These are phyloP conservation scores for Pediacus dermestoides DNA, from an alignment of 2,888 invertebrate genomes.

Conservation along the genomic window DNA sequence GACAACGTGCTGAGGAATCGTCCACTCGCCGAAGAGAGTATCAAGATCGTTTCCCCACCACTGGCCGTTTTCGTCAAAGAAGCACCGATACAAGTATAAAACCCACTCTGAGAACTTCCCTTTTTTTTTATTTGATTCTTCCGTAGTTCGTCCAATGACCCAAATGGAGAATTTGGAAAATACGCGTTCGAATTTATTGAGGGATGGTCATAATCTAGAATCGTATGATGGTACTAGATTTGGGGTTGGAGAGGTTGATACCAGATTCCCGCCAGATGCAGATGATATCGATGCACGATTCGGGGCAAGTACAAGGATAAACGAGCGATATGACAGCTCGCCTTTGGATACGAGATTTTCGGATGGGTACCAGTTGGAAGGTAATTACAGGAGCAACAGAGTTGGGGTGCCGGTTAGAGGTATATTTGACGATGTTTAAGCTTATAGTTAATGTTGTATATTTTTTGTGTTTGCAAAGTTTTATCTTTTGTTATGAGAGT, in stretches of 20 bases:
- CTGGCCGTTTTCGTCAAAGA: conserved; percentile 49
- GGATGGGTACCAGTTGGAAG: conserved; percentile 46
- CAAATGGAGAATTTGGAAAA: conserved; percentile 63
- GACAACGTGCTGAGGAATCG: conserved; percentile 78
- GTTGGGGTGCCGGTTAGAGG: conserved; percentile 71
- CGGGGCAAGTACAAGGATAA: conserved; percentile 60
- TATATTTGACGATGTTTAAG: conserved; percentile 78
- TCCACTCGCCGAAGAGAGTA: conserved; percentile 70
- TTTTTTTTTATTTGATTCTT: too few species aligned
- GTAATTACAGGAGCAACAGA: conserved; percentile 42
- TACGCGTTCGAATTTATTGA: conserved; percentile 73
- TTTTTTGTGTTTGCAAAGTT: background rate
- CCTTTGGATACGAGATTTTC: conserved; percentile 44
- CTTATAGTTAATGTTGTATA: conserved; percentile 7
- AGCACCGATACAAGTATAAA: conserved; percentile 53
- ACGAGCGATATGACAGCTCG: conserved; percentile 38
- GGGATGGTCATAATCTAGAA: conserved; percentile 70
- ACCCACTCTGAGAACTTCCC: too few species aligned
- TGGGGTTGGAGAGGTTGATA: conserved; percentile 42
- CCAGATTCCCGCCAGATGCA: conserved; percentile 45
- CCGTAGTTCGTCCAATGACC: conserved; percentile 52
- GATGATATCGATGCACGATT: conserved; percentile 59
- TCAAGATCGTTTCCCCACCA: conserved; percentile 61
- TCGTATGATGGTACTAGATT: conserved; percentile 58
- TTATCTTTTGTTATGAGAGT: too few species aligned